These are phyloP conservation scores for Tanypteryx hageni DNA, from an alignment of 2,888 invertebrate species.

Conservation along the genomic window DNA sequence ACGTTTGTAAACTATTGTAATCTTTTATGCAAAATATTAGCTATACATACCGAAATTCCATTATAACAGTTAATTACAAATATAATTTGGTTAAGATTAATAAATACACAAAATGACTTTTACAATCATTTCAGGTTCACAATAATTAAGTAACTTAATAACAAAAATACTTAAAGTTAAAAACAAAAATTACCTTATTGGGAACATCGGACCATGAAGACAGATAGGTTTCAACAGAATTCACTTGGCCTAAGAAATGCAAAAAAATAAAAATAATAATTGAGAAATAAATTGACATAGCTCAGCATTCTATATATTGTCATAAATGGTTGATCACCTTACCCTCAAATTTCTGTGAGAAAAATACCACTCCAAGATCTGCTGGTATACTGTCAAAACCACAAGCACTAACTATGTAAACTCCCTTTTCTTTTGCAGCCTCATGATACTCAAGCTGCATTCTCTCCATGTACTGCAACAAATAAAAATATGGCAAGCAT, in stretches of 20 bases:
- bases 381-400: constrained; percentile 95
- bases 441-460: constrained; percentile 90
- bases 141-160: no score
- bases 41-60: no score
- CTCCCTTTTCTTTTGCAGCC: constrained; percentile 85
- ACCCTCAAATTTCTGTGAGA: constrained; percentile 87
- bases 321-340: constrained; percentile 67
- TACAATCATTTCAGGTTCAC: no score
- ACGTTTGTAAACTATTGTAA: no score
- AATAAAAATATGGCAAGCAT: not conserved
- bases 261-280: constrained; percentile 52
- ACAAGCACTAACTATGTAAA: constrained; percentile 93
- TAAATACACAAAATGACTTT: no score
- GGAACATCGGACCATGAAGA: constrained; percentile 72
- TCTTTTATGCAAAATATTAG: no score
- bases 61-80: no score
- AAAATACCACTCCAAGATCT: constrained; percentile 90
- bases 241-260: constrained; percentile 80
- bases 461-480: constrained; percentile 85
- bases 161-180: not conserved
- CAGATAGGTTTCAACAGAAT: constrained; percentile 87
- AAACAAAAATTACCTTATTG: constrained; percentile 66
- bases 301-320: not conserved
- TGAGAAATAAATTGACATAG: no score
- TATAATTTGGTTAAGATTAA: no score